Evolutionary conservation across 2,888 invertebrate genomes (phyloP), one percentile per base, ranked within the genome.

Genomic region (Polyommatus icarus): DNA sequence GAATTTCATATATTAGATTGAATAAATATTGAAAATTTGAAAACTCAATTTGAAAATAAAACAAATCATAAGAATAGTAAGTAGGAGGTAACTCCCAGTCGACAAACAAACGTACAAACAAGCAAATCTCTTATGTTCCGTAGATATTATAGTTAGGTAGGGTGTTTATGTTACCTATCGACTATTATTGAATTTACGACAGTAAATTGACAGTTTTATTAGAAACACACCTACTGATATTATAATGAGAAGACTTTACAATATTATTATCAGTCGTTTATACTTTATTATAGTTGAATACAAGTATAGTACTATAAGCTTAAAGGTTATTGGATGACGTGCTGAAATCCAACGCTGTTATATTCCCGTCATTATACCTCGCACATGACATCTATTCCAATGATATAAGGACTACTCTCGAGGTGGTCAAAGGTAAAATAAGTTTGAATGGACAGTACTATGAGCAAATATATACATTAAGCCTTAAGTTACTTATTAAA

Each of bases 401-500:
- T 5, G 54, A 54, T 1, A 54, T 54, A 54, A 54, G 5, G 18
- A 54, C 1, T 5, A 54, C 54, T 54, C 54, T 54, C 5, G 4
- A 54, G 54, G 54, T 54, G 18, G 54, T 54, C 54, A 54, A 54
- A 18, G 18, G 18, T 54, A 54, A 18, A 15, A 18, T 18, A 54
- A 18, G 54, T 18, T 54, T 18, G 54, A 54, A 54, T 5, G 54
- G 18, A 4, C 54, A 54, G 54, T 54, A 61, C 57, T 8, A 20
- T 59, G 20, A 46, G 59, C 77, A 73, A 72, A 73, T 77, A 77
- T 73, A 73, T 77, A 59, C 59, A 72, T 73, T 73, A 59, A 32
- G 77, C 77, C 72, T 77, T 77, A 77, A 54, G 71, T 71, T 77
- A 77, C 77, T 77, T 77, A 73, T 73, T 77, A 75, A 75, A 75